Conservation (phyloP, 2,113 vertebrate species). For the Aepyceros melampus region DNA sequence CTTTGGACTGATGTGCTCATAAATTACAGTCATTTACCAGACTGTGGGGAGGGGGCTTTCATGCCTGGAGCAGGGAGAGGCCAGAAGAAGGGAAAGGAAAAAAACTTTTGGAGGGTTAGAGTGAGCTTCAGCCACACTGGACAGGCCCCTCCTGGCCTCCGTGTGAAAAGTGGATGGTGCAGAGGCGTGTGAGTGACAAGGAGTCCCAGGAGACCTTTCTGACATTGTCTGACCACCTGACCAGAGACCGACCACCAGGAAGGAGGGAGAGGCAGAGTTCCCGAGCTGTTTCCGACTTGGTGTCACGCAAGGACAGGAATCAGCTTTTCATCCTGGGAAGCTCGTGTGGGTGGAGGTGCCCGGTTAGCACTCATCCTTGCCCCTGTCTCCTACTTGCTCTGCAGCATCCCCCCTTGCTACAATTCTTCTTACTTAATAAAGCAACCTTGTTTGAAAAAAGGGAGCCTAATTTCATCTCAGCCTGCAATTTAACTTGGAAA, state of each 20-base stretch:
- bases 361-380: no score
- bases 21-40: slow-evolving; percentile 40
- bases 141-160: background rate
- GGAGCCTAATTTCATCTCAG: background rate
- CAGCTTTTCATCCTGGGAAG: background rate
- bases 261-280: background rate
- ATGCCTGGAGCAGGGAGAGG: background rate
- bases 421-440: background rate
- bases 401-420: no score
- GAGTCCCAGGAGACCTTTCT: background rate
- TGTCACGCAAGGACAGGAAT: background rate
- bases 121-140: background rate
- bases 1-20: slow-evolving; percentile 5
- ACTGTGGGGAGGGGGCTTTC: background rate
- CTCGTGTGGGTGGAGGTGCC: background rate
- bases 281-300: background rate
- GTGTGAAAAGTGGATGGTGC: background rate
- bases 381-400: background rate
- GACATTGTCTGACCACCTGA: background rate
- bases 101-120: background rate
- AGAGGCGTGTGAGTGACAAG: background rate
- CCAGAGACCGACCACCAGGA: background rate
- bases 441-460: background rate
- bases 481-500: background rate
- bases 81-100: background rate